Base-by-base conservation (phyloP, 2,797 vertebrate species). In the Leuciscus waleckii region DNA sequence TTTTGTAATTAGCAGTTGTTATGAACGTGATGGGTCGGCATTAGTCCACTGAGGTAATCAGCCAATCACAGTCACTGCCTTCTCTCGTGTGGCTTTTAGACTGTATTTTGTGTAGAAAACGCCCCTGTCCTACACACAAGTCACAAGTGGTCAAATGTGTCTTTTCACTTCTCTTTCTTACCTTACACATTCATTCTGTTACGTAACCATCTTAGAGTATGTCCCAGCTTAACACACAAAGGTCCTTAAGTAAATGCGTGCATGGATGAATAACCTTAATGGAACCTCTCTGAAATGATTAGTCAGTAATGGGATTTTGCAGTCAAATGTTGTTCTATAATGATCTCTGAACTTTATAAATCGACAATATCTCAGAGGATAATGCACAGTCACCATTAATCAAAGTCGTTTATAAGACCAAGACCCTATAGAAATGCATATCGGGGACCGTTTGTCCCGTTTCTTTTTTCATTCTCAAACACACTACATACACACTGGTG, bases 161-260 rank as follows among this genome's bases (percentile, higher is more conserved):
- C 35, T 51, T 56, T 4, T 51, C 29, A 16, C 23, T 82, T 49
- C 29, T 10, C 29, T 81, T 14, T 21, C 23, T 75, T 78, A 67
- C 58, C 17, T 35, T 26, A 54, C 35, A 80, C 49, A 29, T 19
- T 81, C 39, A 51, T 19, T 35, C 51, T 35, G 73, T 85, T 85
- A 82, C 79, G 79, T 56, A 85, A 87, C 37, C 35, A 37, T 56
- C 41, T 85, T 61, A 68, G 54, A 63, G 71, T 75, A 41, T 32
- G 79, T 39, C 75, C 51, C 61, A 78, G 51, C 39, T 71, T 70
- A 41, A 32, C 77, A 74, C 77, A 29, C 70, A 63, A 37, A 74
- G 26, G 51, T 39, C 21, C 51, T 82, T 49, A 82, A 43, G 29
- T 14, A 29, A 76, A 49, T 49, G 21, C 41, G 32, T 75, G 11